Conservation (phyloP, 2,113 vertebrate species). For the Serilophus lunatus region DNA sequence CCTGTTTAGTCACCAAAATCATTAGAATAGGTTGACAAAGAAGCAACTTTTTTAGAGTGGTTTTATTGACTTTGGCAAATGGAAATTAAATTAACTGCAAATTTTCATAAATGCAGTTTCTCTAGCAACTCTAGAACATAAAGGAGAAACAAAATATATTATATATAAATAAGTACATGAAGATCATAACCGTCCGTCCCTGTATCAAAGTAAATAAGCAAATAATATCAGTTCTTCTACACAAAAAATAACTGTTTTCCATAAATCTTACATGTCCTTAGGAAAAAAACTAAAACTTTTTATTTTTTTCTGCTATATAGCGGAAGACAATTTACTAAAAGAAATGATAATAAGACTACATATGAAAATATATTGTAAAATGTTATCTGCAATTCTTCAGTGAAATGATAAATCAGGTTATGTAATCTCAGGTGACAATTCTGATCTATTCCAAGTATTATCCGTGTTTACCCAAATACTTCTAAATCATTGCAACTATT, state of each 20-base stretch:
- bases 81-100: slow-evolving; percentile 13
- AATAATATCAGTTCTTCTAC: neutral
- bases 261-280: neutral
- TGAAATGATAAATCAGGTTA: slow-evolving; percentile 12
- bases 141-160: slow-evolving; percentile 52
- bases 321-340: neutral
- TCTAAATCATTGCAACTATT: slow-evolving; percentile 26
- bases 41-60: slow-evolving; percentile 12
- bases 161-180: slow-evolving; percentile 21
- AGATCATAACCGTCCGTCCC: neutral
- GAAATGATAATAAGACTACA: neutral
- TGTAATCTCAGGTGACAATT: slow-evolving; percentile 30
- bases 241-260: neutral
- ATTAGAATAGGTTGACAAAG: slow-evolving; percentile 24
- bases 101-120: slow-evolving; percentile 34
- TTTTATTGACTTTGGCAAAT: slow-evolving; percentile 43
- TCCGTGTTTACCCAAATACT: slow-evolving; percentile 12
- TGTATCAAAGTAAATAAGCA: neutral
- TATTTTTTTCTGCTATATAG: neutral
- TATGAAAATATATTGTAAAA: slow-evolving; percentile 18
- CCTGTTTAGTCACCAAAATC: slow-evolving; percentile 6
- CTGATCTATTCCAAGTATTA: slow-evolving; percentile 24
- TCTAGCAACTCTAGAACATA: slow-evolving; percentile 30
- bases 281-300: neutral
- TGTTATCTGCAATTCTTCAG: neutral